Base-by-base conservation (phyloP, 92 coral and sea anemone genomes). In the Palythoa grandis region DNA sequence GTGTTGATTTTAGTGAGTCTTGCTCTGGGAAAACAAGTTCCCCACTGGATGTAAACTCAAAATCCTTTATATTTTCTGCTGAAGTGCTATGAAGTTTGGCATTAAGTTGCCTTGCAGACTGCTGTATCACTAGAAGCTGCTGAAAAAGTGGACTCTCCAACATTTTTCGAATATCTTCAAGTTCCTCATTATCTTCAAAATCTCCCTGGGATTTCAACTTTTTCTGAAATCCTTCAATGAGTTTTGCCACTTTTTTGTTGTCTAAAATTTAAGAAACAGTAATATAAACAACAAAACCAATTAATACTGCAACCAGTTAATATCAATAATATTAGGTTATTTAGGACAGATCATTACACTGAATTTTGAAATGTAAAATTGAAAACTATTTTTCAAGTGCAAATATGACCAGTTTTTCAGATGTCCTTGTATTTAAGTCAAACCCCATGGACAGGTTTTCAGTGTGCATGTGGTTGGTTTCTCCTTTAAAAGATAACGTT, bases 1-100 rank as follows among this genome's bases (percentile, higher is more conserved):
- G 70, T 8, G 78, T 87, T 29, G 74, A 48, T 29, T 87, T 76
- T 0, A 80, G 70, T 16, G 86, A 71, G 1, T 23, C 80, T n/a
- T 91, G 91, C 29, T 82, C 88, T 7, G 98, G 93, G 53, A 95
- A 91, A n/a, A 97, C 82, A 13, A 97, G 92, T 72, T 92, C 98
- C 54, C 99, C 99, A 17, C 92, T 94, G 10, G 93, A 96, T 1
- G 96, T 90, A 79, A 97, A 97, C 66, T 97, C 99, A 90, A 97
- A 97, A 71, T 95, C 98, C 29, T 91, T 90, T 4, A 92, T 82
- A 12, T 89, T 77, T 4, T 90, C 98, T 20, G 88, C 91, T 23
- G 96, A 92, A 25, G 89, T 83, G 35, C 74, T 79, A 37, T 87
- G 76, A 15, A 95, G 79, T 66, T 93, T 88, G 40, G 87, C 90